Evolutionary conservation across 2,888 invertebrate species (phyloP).

Genomic region (Sclerodermus sp.): DNA sequence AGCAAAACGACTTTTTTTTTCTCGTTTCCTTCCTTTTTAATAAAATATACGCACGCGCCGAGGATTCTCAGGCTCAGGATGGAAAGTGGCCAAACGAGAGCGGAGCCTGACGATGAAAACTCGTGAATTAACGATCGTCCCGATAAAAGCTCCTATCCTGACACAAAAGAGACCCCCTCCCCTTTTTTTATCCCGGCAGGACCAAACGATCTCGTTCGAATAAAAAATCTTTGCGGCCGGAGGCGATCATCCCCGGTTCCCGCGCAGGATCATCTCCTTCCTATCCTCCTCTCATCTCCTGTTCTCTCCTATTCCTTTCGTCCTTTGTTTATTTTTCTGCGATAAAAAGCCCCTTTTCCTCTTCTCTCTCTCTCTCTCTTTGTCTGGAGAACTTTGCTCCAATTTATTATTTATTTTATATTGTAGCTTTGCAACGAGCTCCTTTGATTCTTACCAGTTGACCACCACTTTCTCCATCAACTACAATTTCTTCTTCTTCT

Average conservation of each 20-base stretch:
- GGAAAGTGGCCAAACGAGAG: slow-evolving; percentile 18
- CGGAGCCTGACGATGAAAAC: slow-evolving; percentile 15
- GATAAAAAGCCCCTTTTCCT: too few species aligned
- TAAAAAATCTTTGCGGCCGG: slow-evolving; percentile 16
- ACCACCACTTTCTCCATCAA: too few species aligned
- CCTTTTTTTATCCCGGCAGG: slow-evolving; percentile 8
- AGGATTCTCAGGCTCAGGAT: slow-evolving; percentile 2
- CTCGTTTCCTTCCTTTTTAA: too few species aligned
- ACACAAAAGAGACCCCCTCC: slow-evolving; percentile 8
- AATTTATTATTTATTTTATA: too few species aligned
- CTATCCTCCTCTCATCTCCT: background rate
- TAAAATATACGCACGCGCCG: background rate
- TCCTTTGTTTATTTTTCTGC: background rate
- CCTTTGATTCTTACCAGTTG: too few species aligned
- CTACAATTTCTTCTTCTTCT: too few species aligned
- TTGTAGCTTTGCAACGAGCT: too few species aligned
- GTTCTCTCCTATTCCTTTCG: slow-evolving; percentile 4
- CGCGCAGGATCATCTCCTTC: background rate
- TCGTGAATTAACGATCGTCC: slow-evolving; percentile 33
- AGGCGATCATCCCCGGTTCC: slow-evolving; percentile 8
- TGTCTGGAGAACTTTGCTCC: too few species aligned
- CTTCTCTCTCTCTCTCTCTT: too few species aligned
- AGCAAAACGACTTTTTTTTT: too few species aligned
- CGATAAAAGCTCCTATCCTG: slow-evolving; percentile 18
- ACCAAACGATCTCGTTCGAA: slow-evolving; percentile 16